Conservation (phyloP, 2,113 vertebrate genomes). For the Leiothrix lutea region DNA sequence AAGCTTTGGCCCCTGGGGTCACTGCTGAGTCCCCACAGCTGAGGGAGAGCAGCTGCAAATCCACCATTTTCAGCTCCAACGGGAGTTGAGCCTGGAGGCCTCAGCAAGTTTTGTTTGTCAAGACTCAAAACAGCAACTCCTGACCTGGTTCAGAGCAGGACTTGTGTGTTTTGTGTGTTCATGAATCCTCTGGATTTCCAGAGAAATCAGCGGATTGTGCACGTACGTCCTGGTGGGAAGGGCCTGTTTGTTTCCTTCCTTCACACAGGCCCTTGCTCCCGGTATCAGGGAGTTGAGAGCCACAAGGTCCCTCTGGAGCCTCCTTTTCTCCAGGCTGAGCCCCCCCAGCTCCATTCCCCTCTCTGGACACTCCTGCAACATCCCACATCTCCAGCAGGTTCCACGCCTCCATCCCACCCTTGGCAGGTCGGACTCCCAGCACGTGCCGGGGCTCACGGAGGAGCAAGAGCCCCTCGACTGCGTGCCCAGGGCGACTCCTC, state of each 20-base stretch:
- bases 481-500: background rate
- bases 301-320: background rate
- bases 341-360: background rate
- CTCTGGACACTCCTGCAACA: background rate
- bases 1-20: accelerated
- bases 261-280: background rate
- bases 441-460: background rate
- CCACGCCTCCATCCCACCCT: background rate
- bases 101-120: background rate
- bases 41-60: background rate
- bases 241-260: background rate
- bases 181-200: background rate
- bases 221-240: background rate
- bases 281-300: accelerated
- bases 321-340: background rate
- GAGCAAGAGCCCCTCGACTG: accelerated
- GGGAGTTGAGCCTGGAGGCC: background rate
- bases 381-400: background rate
- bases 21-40: background rate
- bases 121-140: too few species aligned
- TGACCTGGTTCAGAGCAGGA: background rate
- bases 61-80: accelerated
- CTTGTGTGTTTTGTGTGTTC: background rate
- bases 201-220: background rate
- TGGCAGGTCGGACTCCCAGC: background rate